Conservation (phyloP, 2,113 vertebrate genomes). For the Cyprinodon variegatus region DNA sequence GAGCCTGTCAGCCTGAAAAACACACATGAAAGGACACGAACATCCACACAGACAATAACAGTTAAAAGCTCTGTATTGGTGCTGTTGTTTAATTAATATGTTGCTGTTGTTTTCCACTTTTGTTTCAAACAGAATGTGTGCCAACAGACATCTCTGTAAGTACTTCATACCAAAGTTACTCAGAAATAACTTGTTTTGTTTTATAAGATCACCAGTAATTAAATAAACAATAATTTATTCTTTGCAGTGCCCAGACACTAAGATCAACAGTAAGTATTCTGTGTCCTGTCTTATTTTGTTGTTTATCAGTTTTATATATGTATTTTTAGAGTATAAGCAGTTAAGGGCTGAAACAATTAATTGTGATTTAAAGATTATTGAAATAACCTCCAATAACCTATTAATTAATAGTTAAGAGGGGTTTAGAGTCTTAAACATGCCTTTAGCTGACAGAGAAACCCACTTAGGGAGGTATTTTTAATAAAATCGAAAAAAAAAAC, state of each 20-base stretch:
- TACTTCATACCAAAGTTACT: constrained; percentile 4
- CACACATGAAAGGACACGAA: neutral
- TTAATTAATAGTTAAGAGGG: too few species aligned
- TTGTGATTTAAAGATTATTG: too few species aligned
- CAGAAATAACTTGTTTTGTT: neutral
- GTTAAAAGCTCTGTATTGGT: neutral
- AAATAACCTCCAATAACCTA: too few species aligned
- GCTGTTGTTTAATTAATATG: neutral
- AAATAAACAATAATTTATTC: neutral
- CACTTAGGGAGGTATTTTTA: too few species aligned
- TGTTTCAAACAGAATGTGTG: constrained; percentile 60
- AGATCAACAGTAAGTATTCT: constrained; percentile 61
- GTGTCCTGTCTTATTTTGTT: neutral
- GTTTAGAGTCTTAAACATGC: too few species aligned
- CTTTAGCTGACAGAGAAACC: too few species aligned
- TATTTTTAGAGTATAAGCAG: neutral
- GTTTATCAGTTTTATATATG: neutral
- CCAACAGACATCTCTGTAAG: constrained; percentile 55
- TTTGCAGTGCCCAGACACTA: constrained; percentile 65
- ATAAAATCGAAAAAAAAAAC: too few species aligned
- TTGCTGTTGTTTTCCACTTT: neutral
- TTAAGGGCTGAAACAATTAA: too few species aligned
- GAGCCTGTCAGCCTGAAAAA: constrained; percentile 9
- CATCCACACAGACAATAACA: neutral
- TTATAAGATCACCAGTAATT: neutral